phyloP scores from a whole-genome alignment of 2,888 invertebrate species.

The Lycia hirtaria region DNA sequence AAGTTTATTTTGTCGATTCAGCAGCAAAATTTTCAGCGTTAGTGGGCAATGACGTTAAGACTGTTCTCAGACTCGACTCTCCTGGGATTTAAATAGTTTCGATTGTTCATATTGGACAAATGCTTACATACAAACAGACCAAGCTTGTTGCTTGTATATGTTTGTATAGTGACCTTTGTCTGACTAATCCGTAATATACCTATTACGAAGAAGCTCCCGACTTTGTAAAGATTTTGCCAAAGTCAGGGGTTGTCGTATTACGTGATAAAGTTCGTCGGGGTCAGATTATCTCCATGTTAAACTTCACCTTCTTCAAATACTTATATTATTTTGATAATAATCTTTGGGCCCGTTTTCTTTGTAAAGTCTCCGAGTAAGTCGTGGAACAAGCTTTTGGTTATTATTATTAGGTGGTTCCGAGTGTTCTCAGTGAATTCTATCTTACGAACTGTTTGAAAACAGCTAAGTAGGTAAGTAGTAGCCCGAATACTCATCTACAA shows the following conservation, averaged over 20 bases:
- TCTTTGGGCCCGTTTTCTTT: conserved; percentile 2
- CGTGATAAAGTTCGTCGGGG: conserved; percentile 2
- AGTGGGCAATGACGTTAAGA: conserved; percentile 1
- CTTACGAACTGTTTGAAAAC: no score
- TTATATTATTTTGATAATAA: conserved; percentile 4
- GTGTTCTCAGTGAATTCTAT: no score
- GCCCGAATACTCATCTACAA: neutral
- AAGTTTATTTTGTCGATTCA: neutral
- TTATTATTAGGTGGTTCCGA: neutral
- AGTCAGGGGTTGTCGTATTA: conserved; percentile 6
- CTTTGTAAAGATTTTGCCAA: conserved; percentile 12
- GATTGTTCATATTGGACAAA: conserved; percentile 5
- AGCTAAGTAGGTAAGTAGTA: no score
- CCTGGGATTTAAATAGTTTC: conserved; percentile 1
- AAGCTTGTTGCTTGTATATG: neutral
- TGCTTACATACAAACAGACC: no score
- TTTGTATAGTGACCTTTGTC: neutral
- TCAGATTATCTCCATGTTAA: conserved; percentile 3
- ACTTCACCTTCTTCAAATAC: conserved; percentile 6
- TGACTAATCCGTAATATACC: neutral
- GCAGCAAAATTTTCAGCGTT: conserved; percentile 1
- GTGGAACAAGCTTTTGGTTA: neutral
- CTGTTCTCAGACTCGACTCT: neutral
- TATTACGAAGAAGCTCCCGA: conserved; percentile 3
- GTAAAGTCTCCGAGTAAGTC: neutral